phyloP scores from a whole-genome alignment of 2,113 vertebrate genomes.

The Thamnophis sirtalis region DNA sequence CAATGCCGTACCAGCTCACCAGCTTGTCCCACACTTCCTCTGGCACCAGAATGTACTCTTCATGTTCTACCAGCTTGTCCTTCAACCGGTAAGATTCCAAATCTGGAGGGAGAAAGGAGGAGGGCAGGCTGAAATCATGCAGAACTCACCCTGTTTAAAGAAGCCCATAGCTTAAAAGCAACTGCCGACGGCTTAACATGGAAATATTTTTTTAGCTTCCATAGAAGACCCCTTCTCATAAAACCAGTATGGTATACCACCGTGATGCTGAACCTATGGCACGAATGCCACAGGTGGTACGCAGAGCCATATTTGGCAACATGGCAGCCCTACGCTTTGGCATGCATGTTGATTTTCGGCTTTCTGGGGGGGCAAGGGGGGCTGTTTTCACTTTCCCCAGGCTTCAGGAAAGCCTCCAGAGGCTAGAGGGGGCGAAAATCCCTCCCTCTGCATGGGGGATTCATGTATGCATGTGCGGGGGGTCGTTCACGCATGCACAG shows the following conservation, averaged over 20 bases:
- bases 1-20: slow-evolving; percentile 76
- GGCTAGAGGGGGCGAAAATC: too few species aligned
- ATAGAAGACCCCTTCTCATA: background rate
- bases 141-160: background rate
- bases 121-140: background rate
- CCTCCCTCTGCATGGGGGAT: too few species aligned
- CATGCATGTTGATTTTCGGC: too few species aligned
- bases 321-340: too few species aligned
- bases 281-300: too few species aligned
- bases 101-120: slow-evolving; percentile 55
- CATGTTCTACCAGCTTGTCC: slow-evolving; percentile 76
- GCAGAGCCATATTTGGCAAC: too few species aligned
- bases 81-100: slow-evolving; percentile 74
- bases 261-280: too few species aligned
- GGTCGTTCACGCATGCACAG: too few species aligned
- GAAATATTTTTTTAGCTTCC: background rate
- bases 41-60: slow-evolving; percentile 79
- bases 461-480: too few species aligned
- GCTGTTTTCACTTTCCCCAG: too few species aligned
- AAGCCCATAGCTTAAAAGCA: background rate
- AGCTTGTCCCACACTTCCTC: slow-evolving; percentile 74
- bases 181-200: background rate
- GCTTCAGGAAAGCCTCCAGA: too few species aligned
- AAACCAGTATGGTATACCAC: background rate
- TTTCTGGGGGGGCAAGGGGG: too few species aligned